These are phyloP conservation scores for Parnassius glacialis DNA, from an alignment of 2,888 invertebrate species.

Conservation along the genomic window DNA sequence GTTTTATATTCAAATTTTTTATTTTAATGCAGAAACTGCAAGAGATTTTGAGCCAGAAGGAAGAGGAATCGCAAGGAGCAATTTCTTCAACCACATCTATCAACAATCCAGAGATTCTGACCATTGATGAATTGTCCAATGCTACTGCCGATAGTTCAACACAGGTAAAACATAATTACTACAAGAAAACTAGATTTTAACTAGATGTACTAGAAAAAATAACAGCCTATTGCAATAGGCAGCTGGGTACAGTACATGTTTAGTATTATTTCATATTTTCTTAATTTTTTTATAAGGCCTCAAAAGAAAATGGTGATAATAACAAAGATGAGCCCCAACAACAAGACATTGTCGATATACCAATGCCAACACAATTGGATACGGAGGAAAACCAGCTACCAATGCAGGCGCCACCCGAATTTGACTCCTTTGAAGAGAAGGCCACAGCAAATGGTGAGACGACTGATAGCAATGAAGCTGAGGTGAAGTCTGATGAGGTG, in stretches of 20 bases:
- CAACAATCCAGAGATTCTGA: slow-evolving; percentile 56
- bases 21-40: slow-evolving; percentile 80
- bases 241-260: no score
- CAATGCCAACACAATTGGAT: slow-evolving; percentile 81
- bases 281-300: slow-evolving; percentile 39
- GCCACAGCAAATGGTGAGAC: slow-evolving; percentile 33
- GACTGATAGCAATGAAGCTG: slow-evolving; percentile 31
- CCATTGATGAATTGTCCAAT: slow-evolving; percentile 64
- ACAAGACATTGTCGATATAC: slow-evolving; percentile 84
- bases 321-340: slow-evolving; percentile 45
- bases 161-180: slow-evolving; percentile 41
- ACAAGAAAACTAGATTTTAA: no score
- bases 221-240: no score
- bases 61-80: slow-evolving; percentile 76
- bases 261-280: no score
- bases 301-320: slow-evolving; percentile 66
- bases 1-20: no score
- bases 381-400: slow-evolving; percentile 36
- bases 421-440: slow-evolving; percentile 16
- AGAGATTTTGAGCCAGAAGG: slow-evolving; percentile 85
- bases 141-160: slow-evolving; percentile 56
- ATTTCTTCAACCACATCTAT: slow-evolving; percentile 53
- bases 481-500: slow-evolving; percentile 28
- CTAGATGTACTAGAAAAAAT: no score
- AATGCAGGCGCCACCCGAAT: slow-evolving; percentile 23